phyloP scores from a whole-genome alignment of 1,140 invertebrate genomes.

The Lasaia peninsularis region DNA sequence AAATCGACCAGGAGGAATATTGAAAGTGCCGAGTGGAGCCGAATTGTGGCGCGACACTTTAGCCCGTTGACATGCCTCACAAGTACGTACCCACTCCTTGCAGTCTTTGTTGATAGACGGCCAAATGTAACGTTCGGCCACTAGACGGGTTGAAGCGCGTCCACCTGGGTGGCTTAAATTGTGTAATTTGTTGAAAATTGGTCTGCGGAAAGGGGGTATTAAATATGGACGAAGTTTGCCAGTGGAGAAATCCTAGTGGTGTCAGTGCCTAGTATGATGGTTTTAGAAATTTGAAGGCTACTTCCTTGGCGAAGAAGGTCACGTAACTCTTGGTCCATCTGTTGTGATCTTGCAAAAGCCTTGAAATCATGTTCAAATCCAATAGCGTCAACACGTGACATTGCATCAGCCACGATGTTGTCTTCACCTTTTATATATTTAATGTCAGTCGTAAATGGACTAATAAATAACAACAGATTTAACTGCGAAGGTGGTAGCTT shows the following conservation, averaged over 20 bases:
- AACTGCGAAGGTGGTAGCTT: constrained; percentile 22
- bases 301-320: too few species aligned
- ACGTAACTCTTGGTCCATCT: too few species aligned
- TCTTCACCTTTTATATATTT: constrained; percentile 22
- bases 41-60: constrained; percentile 4
- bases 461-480: constrained; percentile 19
- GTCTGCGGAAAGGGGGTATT: too few species aligned
- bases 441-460: constrained; percentile 28
- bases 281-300: too few species aligned
- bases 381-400: constrained; percentile 21
- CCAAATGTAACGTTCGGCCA: constrained; percentile 13
- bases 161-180: too few species aligned
- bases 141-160: background rate
- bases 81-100: constrained; percentile 2
- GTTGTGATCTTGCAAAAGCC: too few species aligned
- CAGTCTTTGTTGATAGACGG: constrained; percentile 7
- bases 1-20: constrained; percentile 3
- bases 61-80: constrained; percentile 3
- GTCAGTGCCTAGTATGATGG: too few species aligned
- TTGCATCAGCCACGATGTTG: constrained; percentile 28
- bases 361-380: too few species aligned
- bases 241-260: too few species aligned
- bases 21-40: constrained; percentile 5
- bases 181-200: too few species aligned
- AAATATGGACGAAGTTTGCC: too few species aligned